Base-by-base conservation (phyloP, 1,140 invertebrate species). In the Hirudo medicinalis region DNA sequence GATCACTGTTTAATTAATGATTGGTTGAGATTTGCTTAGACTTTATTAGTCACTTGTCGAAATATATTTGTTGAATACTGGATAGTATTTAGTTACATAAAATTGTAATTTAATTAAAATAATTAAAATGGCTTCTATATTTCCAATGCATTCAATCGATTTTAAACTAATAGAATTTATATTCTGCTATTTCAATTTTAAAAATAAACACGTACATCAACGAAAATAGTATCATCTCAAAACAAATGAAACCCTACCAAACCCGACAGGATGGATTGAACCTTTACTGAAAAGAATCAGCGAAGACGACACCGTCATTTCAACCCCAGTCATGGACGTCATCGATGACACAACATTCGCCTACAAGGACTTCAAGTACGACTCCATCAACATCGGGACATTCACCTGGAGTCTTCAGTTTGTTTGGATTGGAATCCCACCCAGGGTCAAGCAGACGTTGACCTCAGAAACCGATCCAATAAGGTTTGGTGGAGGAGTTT, bases 291-390 rank as follows among this genome's bases (percentile, higher is more conserved):
- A 95, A 81, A 85, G 93, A 73, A 98, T 98, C 76, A 91, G 91
- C 0, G 84, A 88, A 36, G 89, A 95, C 80, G 84, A 83, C 88
- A 92, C 83, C 89, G 90, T 85, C 84, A 90, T 77, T 88, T 93
- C 81, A 89, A 91, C 43, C 86, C 87, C 70, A 87, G 89, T 98
- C 25, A 98, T 99, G 75, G 96, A 99, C 82, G 91, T 97, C 11
- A 97, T 99, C 67, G 96, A 97, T 82, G 88, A 94, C 20, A 92
- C 98, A 78, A 96, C 94, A 0, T 97, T 99, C 81, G 88, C 89
- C 82, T 98, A 94, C 77, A 97, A 97, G 73, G 79, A 78, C 71
- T 76, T 77, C 70, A 79, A 75, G 73, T 78, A 78, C 27, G 76
- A 77, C 27, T 72, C 75, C 43, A 80, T 79, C 22, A 80, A 78